A percentile compares a stretch with the other conserved stretches of the same genome.
phyloP scores from a whole-genome alignment of 2,797 vertebrate genomes.

The Cephalopachus bancanus region DNA sequence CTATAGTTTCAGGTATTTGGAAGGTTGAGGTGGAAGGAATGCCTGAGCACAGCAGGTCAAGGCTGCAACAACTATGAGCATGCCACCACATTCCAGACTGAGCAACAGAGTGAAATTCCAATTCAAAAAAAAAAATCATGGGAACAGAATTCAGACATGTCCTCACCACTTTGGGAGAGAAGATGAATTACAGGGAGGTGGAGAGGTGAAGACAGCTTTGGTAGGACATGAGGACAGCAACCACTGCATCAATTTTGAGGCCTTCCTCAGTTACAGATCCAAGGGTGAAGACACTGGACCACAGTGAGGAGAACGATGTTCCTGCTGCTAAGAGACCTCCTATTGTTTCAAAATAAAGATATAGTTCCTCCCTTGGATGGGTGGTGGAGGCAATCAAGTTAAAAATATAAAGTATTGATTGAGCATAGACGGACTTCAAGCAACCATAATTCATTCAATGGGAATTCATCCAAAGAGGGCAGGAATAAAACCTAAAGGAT shows the following conservation, averaged over 20 bases:
- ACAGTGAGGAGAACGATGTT: conserved; percentile 63
- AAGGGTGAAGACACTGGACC: background rate
- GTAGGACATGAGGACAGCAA: conserved; percentile 92
- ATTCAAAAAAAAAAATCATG: conserved; percentile 88
- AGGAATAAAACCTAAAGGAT: background rate
- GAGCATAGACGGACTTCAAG: background rate
- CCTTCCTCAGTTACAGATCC: conserved; percentile 89
- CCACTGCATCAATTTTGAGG: conserved; percentile 94
- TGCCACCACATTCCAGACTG: too few relatives aligned
- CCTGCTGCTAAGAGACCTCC: conserved; percentile 50
- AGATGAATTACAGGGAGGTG: conserved; percentile 93
- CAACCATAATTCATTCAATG: background rate
- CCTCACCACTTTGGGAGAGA: conserved; percentile 92
- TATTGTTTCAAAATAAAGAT: conserved; percentile 69
- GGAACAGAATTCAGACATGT: conserved; percentile 93
- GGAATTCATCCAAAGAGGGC: background rate
- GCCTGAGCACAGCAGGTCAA: too few relatives aligned
- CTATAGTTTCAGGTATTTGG: too few relatives aligned
- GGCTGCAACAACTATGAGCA: too few relatives aligned
- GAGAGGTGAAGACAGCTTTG: conserved; percentile 93
- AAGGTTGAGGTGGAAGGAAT: too few relatives aligned
- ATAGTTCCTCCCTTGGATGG: conserved; percentile 26
- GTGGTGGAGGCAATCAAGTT: background rate
- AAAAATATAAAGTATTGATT: background rate
- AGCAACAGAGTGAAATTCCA: too few relatives aligned